These are phyloP conservation scores for Apogon hyalosoma DNA, from an alignment of 2,797 vertebrate genomes.

Conservation along the genomic window DNA sequence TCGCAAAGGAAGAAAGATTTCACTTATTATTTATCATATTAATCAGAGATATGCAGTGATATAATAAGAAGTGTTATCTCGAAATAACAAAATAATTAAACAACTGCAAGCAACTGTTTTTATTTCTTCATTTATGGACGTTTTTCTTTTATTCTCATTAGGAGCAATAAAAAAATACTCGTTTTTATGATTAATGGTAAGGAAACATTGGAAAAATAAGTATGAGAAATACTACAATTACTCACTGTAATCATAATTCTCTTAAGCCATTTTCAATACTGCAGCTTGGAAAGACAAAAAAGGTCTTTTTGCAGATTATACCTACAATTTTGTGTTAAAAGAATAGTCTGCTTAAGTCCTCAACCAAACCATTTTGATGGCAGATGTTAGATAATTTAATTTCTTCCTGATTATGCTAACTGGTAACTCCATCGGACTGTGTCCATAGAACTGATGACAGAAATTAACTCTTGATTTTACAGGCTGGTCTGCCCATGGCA, in stretches of 20 bases:
- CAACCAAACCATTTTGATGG: conserved; percentile 45
- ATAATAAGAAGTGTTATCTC: too few species aligned
- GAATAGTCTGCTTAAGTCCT: conserved; percentile 49
- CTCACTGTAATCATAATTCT: conserved; percentile 14
- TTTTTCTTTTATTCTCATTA: conserved; percentile 21
- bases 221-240: conserved; percentile 21
- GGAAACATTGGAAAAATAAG: conserved; percentile 27
- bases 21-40: too few species aligned
- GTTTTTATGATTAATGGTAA: not conserved
- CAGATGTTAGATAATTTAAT: conserved; percentile 60
- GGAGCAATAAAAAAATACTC: not conserved
- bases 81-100: too few species aligned
- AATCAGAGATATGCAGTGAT: too few species aligned
- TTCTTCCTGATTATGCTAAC: conserved; percentile 52
- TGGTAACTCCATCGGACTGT: conserved; percentile 59
- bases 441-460: conserved; percentile 56
- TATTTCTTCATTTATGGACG: conserved; percentile 9
- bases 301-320: conserved; percentile 14
- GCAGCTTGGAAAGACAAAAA: conserved; percentile 31
- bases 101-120: too few species aligned
- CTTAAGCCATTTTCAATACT: conserved; percentile 14
- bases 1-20: too few species aligned
- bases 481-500: conserved; percentile 26
- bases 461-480: conserved; percentile 40
- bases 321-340: conserved; percentile 34